Evolutionary conservation across 2,888 invertebrate species (phyloP).

Genomic region (Serrognathus titanus): DNA sequence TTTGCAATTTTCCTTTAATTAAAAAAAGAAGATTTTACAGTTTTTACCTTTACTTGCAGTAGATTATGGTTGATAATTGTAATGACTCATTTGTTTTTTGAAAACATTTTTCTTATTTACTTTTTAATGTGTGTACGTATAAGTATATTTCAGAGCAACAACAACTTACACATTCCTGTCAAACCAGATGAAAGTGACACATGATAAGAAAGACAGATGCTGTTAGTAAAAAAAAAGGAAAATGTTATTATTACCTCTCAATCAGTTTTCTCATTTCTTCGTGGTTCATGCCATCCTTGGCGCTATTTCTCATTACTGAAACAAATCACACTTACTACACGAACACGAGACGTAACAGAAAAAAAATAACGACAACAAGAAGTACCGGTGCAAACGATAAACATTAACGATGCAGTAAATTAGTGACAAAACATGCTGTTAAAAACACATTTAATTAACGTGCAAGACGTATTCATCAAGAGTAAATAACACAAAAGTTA

Average conservation of each 20-base stretch:
- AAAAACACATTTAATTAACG: slow-evolving; percentile 1
- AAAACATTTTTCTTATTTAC: too few relatives aligned
- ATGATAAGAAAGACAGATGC: too few relatives aligned
- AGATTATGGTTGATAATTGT: too few relatives aligned
- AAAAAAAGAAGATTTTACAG: too few relatives aligned
- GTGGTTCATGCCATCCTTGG: slow-evolving; percentile 90
- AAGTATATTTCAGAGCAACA: too few relatives aligned
- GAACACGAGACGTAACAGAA: slow-evolving; percentile 51
- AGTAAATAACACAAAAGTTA: background rate
- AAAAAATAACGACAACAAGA: slow-evolving; percentile 40
- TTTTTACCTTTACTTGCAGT: too few relatives aligned
- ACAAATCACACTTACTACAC: slow-evolving; percentile 54
- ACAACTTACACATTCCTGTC: too few relatives aligned
- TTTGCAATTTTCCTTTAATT: too few relatives aligned
- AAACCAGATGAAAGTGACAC: too few relatives aligned
- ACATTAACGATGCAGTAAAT: background rate
- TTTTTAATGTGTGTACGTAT: too few relatives aligned
- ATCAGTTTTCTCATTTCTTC: slow-evolving; percentile 97
- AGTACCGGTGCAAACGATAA: slow-evolving; percentile 26
- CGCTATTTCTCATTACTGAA: slow-evolving; percentile 64
- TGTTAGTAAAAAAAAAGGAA: background rate
- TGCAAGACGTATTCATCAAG: background rate
- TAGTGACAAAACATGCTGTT: slow-evolving; percentile 4
- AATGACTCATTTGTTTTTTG: too few relatives aligned
- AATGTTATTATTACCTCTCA: slow-evolving; percentile 67